These are phyloP conservation scores for Eudasyphora cyanicolor DNA, from an alignment of 2,888 invertebrate species.

Conservation along the genomic window DNA sequence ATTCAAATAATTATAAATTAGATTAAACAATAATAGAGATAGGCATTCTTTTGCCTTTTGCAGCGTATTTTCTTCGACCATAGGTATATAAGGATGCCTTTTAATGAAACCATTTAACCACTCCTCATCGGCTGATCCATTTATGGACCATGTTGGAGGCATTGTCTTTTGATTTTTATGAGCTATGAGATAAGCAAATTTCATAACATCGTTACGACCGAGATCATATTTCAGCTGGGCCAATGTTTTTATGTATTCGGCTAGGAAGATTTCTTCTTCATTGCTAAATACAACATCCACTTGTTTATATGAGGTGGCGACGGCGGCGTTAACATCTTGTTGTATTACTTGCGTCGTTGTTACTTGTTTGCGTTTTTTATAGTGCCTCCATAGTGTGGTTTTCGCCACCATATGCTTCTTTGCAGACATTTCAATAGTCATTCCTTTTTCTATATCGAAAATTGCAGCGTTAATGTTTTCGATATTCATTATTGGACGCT, in stretches of 20 bases:
- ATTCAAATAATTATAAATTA: conserved; percentile 58
- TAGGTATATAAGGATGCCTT: conserved; percentile 44
- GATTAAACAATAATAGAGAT: conserved; percentile 49
- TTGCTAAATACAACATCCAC: conserved; percentile 34
- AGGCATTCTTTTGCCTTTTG: conserved; percentile 52
- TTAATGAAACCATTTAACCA: conserved; percentile 47
- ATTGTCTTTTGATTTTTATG: conserved; percentile 51
- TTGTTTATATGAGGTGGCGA: background rate
- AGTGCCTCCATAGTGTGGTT: conserved; percentile 59
- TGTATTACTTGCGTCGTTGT: background rate
- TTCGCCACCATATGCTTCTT: conserved; percentile 57
- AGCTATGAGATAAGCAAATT: conserved; percentile 55
- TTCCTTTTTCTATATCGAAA: conserved; percentile 51
- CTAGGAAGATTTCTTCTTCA: conserved; percentile 60
- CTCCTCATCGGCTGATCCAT: conserved; percentile 36
- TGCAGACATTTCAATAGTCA: conserved; percentile 58
- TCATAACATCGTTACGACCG: conserved; percentile 40
- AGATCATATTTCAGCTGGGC: conserved; percentile 50
- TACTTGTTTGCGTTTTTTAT: conserved; percentile 48
- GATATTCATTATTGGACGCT: conserved; percentile 51
- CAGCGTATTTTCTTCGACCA: conserved; percentile 9
- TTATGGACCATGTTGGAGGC: conserved; percentile 43
- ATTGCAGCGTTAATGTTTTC: conserved; percentile 44
- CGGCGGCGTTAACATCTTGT: background rate
- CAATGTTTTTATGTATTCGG: conserved; percentile 56